These are phyloP conservation scores for Rhopalosiphum padi DNA, from an alignment of 1,140 invertebrate species.

Conservation along the genomic window DNA sequence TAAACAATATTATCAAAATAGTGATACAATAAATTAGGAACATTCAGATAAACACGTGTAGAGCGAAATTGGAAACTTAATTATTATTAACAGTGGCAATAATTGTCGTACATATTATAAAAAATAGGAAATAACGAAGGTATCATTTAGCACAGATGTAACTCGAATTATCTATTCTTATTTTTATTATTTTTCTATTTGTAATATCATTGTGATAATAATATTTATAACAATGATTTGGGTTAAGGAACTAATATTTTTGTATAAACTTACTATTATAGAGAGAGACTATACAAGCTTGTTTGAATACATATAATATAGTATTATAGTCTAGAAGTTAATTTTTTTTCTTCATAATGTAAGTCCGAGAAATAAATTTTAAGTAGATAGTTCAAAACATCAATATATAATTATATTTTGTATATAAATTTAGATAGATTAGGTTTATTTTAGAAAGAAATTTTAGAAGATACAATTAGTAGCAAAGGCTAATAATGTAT, in stretches of 20 bases:
- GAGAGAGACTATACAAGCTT: background rate
- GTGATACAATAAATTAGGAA: conserved; percentile 51
- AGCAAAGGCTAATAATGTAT: background rate
- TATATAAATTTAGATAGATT: conserved; percentile 17
- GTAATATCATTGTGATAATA: background rate
- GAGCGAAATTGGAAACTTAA: conserved; percentile 9
- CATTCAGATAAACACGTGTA: conserved; percentile 43
- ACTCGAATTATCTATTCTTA: background rate
- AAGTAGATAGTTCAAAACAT: background rate
- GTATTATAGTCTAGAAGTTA: background rate
- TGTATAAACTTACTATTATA: background rate
- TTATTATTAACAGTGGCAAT: conserved; percentile 2
- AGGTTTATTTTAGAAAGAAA: background rate
- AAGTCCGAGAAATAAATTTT: conserved; percentile 16
- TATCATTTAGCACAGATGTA: conserved; percentile 7
- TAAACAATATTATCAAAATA: conserved; percentile 40
- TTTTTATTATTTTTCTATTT: background rate
- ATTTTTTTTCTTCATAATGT: no score
- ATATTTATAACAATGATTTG: conserved; percentile 6
- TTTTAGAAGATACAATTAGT: background rate
- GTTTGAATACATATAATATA: background rate
- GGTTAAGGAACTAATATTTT: conserved; percentile 19
- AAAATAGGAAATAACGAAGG: conserved; percentile 31
- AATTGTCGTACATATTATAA: conserved; percentile 12
- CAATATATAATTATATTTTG: background rate